Percentiles rank a stretch among this genome's conserved stretches.
phyloP scores from a whole-genome alignment of 2,113 vertebrate species.

The Sus scrofa region T2T-Sscrofa CM000830.6:78449501-78450000 shows the following conservation, averaged over 20 bases:
- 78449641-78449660: not conserved
- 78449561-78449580: not conserved
- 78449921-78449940: not conserved
- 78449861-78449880: not conserved
- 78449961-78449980: not conserved
- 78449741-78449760: not conserved
- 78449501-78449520: not conserved
- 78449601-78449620: not conserved
- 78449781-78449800: not conserved
- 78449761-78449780: not conserved
- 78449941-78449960: not conserved
- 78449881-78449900: not conserved
- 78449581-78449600: not conserved
- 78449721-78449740: not conserved
- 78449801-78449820: not conserved
- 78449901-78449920: not conserved
- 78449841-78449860: not conserved
- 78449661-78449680: not conserved
- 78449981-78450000: not conserved
- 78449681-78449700: not conserved
- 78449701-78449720: not conserved
- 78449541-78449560: not conserved
- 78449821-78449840: not conserved
- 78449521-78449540: not conserved
- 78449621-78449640: not conserved